Evolutionary conservation across 2,113 vertebrate genomes (phyloP).

Genomic region (Chaenocephalus aceratus): DNA sequence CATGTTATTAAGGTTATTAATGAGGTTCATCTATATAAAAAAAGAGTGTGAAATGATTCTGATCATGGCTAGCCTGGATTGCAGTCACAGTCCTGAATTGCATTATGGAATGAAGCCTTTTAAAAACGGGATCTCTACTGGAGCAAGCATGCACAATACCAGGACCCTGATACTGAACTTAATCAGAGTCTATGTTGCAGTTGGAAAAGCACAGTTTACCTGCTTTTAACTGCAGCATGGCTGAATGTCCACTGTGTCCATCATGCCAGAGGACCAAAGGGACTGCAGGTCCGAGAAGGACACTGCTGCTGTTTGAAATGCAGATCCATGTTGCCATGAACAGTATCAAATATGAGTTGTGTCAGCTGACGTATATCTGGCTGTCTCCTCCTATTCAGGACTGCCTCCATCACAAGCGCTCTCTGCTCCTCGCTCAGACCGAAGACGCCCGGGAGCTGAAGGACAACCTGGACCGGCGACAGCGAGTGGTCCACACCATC

Average conservation of each 20-base stretch:
- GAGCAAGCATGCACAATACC: not conserved
- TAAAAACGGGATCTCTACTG: not conserved
- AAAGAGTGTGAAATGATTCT: too few species aligned
- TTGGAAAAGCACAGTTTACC: too few species aligned
- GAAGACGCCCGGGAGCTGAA: slow-evolving; percentile 96
- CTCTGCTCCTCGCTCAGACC: slow-evolving; percentile 90
- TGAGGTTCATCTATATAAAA: too few species aligned
- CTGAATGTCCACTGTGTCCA: not conserved
- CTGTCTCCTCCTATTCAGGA: slow-evolving; percentile 78
- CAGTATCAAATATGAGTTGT: not conserved
- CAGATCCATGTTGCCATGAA: not conserved
- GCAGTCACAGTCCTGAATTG: too few species aligned
- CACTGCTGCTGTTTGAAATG: not conserved
- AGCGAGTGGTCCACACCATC: slow-evolving; percentile 89
- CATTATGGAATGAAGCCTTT: too few species aligned
- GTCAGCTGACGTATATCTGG: not conserved
- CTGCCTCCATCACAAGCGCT: slow-evolving; percentile 89
- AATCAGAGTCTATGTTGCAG: too few species aligned
- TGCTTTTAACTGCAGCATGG: not conserved
- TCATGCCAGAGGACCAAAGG: not conserved
- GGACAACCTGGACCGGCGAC: slow-evolving; percentile 95
- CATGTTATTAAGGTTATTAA: not conserved
- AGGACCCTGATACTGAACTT: not conserved
- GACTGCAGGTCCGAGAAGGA: not conserved
- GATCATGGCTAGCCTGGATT: too few species aligned